These are phyloP conservation scores for Ctenoplectra terminalis DNA, from an alignment of 1,140 invertebrate species.

Conservation along the genomic window DNA sequence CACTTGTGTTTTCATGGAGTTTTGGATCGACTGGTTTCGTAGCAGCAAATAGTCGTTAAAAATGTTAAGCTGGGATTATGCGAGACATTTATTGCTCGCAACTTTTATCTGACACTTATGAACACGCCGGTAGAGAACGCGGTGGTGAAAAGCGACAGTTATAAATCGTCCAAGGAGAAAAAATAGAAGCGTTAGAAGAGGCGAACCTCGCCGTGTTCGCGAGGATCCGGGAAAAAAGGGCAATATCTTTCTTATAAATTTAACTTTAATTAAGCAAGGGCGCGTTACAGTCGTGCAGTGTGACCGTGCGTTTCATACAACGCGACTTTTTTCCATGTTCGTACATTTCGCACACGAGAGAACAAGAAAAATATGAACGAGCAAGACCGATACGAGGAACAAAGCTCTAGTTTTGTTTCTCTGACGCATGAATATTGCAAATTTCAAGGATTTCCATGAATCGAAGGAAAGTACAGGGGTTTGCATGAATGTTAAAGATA, in stretches of 20 bases:
- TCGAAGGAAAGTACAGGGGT: constrained; percentile 15
- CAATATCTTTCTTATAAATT: constrained; percentile 37
- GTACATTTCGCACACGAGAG: neutral
- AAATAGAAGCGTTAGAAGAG: neutral
- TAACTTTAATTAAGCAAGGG: constrained; percentile 38
- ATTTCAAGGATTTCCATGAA: constrained; percentile 18
- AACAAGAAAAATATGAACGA: constrained; percentile 3
- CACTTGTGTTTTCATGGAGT: neutral
- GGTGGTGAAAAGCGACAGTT: constrained; percentile 11
- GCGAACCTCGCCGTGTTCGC: neutral
- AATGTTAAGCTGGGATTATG: constrained; percentile 35
- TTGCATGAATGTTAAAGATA: constrained; percentile 27
- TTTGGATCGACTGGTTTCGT: neutral
- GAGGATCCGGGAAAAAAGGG: neutral
- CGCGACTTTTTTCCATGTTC: neutral
- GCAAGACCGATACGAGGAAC: neutral
- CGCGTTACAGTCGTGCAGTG: neutral
- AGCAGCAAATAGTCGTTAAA: constrained; percentile 10
- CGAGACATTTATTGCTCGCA: constrained; percentile 37
- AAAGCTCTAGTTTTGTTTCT: neutral
- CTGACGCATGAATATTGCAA: constrained; percentile 28
- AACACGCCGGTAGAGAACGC: neutral
- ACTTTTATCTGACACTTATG: constrained; percentile 41
- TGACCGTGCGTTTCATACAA: neutral
- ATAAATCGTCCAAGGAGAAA: constrained; percentile 1